Base-by-base conservation (phyloP, 2,797 vertebrate genomes). In the Coranthus polyacanthus region DNA sequence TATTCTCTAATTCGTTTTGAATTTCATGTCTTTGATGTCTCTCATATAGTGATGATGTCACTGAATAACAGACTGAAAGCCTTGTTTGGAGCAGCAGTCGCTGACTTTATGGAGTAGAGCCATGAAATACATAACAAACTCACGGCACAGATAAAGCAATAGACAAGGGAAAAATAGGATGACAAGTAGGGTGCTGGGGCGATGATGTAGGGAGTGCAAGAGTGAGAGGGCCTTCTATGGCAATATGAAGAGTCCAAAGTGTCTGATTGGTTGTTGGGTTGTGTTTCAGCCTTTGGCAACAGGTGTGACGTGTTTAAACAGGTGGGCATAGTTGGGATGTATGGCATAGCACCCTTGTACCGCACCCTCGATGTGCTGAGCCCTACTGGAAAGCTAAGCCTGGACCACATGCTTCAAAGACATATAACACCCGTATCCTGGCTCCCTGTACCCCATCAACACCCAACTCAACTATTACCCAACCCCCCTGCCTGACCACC, bases 271-370 rank as follows among this genome's bases (percentile, higher is more conserved):
- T 57, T 75, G 84, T 21, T 32, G 67, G 58, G 24, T 68, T 24
- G 46, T 53, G 61, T 84, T 82, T 70, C 79, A 79, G 76, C 68
- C 54, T 71, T 66, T 92, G 89, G 88, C 91, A 93, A 92, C 93
- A 95, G 92, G 92, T 95, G 93, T 80, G 54, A 86, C 81, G 67
- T 59, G 22, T 5, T 69, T 74, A 86, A 93, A 88, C 95, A 95
- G 93, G 91, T 95, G 91, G 83, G 54, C 85, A 93, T 95, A 85
- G 85, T 89, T 93, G 71, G 85, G 89, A 93, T 94, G 88, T 92
- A 88, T 89, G 85, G 91, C 91, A 92, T 92, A 91, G 89, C 75
- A 88, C 72, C 89, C 91, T 85, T 89, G 78, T 78, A 86, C 92
- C 81, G 86, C 82, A 85, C 90, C 82, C 88, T 80, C 89, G 81